These are phyloP conservation scores for Regulus satrapa DNA, from an alignment of 2,113 vertebrate genomes.

Conservation along the genomic window DNA sequence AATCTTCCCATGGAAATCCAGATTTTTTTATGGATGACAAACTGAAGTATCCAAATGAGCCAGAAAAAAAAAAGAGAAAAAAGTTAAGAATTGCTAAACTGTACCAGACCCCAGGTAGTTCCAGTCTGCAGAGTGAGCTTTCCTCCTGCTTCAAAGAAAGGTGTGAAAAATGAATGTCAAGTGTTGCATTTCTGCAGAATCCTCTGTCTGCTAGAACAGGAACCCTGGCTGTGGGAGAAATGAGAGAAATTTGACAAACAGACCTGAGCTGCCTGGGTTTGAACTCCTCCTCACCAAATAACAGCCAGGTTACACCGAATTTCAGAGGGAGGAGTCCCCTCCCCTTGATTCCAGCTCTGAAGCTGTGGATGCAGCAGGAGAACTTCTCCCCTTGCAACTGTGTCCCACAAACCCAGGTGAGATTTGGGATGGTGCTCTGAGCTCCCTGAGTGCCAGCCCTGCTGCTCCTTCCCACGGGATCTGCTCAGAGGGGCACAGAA, in stretches of 20 bases:
- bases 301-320: neutral
- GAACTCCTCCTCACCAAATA: neutral
- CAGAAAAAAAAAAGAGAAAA: neutral
- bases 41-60: neutral
- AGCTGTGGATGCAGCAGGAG: neutral
- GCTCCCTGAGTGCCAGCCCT: neutral
- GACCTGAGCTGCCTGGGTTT: neutral
- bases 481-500: neutral
- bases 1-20: neutral
- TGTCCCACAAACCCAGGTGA: accelerated
- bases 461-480: accelerated
- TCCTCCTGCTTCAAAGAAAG: neutral
- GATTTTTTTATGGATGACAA: neutral
- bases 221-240: neutral
- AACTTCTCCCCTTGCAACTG: neutral
- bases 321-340: neutral
- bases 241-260: accelerated
- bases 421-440: neutral
- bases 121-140: neutral
- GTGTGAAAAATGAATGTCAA: neutral
- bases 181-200: neutral
- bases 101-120: neutral
- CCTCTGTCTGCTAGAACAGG: neutral
- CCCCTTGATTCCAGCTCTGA: neutral
- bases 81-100: neutral